These are phyloP conservation scores for Lophochroa leadbeateri DNA, from an alignment of 2,113 vertebrate genomes.

Conservation along the genomic window DNA sequence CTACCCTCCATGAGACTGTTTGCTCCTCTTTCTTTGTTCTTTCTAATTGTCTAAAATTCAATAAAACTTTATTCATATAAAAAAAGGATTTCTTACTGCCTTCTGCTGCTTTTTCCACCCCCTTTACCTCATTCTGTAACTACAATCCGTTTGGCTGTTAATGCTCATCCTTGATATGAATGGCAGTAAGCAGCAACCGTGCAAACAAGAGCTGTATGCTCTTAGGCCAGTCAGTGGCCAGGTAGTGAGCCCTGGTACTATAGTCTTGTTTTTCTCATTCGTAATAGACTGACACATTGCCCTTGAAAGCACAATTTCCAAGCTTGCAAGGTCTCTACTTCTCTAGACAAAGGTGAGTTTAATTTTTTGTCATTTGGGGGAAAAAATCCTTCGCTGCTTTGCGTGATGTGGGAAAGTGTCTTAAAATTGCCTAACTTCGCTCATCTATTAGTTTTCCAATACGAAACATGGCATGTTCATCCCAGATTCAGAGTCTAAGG, in stretches of 20 bases:
- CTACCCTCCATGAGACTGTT: slow-evolving; percentile 64
- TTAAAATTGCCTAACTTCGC: not conserved
- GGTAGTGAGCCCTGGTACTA: not conserved
- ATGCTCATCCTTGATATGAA: not conserved
- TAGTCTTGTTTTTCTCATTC: not conserved
- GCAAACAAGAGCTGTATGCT: not conserved
- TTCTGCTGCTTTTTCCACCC: not conserved
- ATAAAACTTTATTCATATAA: slow-evolving; percentile 84
- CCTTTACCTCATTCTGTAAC: not conserved
- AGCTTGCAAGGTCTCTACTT: not conserved
- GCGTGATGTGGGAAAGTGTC: not conserved
- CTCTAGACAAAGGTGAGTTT: slow-evolving; percentile 15
- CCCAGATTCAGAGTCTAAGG: not conserved
- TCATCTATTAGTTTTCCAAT: not conserved
- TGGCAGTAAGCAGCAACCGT: not conserved
- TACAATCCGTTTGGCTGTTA: not conserved
- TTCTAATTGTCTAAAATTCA: slow-evolving; percentile 82
- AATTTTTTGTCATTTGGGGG: not conserved
- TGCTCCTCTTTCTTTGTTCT: slow-evolving; percentile 79
- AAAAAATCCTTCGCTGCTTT: not conserved
- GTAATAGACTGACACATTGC: not conserved
- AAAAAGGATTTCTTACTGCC: slow-evolving; percentile 16
- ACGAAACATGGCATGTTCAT: not conserved
- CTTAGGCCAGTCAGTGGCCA: not conserved
- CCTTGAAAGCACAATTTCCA: not conserved